Conservation (phyloP, 2,113 vertebrate species). For the Carassius gibelio region DNA sequence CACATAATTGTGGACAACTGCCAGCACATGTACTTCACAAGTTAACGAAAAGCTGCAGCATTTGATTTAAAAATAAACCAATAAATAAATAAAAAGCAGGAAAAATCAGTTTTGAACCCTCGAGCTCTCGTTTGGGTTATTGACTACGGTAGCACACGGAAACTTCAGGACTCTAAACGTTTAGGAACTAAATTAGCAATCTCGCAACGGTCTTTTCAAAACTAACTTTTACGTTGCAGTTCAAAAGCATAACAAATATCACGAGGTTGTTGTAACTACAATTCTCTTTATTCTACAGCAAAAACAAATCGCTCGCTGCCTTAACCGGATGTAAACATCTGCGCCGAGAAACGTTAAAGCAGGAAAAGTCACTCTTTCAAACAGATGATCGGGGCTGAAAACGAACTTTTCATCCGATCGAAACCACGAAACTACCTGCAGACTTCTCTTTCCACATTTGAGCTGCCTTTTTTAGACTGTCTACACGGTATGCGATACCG, state of each 20-base stretch:
- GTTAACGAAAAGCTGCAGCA: neutral
- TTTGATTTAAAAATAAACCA: neutral
- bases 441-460: conserved; percentile 36
- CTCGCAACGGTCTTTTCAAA: neutral
- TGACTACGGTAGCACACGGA: neutral
- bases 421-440: conserved; percentile 54
- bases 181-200: neutral
- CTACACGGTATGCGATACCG: conserved; percentile 30
- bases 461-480: conserved; percentile 13
- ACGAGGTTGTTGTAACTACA: neutral
- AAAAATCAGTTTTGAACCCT: neutral
- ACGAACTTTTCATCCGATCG: neutral
- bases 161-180: neutral
- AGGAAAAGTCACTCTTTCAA: conserved; percentile 31
- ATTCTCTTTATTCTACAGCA: neutral
- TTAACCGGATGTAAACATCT: conserved; percentile 54
- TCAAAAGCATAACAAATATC: neutral
- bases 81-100: no score
- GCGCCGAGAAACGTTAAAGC: conserved; percentile 33
- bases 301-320: conserved; percentile 9
- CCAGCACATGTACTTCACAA: neutral
- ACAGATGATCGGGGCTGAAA: neutral
- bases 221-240: neutral
- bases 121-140: neutral
- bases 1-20: neutral